These are phyloP conservation scores for Diphyllodes magnificus DNA, from an alignment of 2,113 vertebrate species.

Conservation along the genomic window DNA sequence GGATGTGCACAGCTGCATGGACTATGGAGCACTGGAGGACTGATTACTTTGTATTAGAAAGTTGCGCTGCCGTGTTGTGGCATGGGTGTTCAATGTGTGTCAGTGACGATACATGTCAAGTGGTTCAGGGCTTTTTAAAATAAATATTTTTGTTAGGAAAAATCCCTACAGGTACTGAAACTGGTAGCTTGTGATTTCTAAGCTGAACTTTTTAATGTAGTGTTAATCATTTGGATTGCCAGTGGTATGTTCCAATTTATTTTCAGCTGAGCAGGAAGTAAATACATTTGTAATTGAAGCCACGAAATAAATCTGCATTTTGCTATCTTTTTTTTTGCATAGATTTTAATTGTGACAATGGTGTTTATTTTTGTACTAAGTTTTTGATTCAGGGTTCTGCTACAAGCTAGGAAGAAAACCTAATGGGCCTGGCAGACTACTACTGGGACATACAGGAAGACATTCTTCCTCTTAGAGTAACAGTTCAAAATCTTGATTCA, in stretches of 20 bases:
- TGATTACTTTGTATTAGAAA: background rate
- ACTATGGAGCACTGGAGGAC: background rate
- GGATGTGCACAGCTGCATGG: background rate
- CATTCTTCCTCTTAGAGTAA: background rate
- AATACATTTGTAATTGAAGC: conserved; percentile 5
- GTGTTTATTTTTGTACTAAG: background rate
- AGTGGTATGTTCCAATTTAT: background rate
- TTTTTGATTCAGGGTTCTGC: background rate
- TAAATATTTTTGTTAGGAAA: background rate
- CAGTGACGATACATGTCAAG: background rate
- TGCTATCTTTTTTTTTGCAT: background rate
- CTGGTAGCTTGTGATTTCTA: background rate
- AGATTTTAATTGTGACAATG: background rate
- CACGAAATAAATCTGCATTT: background rate
- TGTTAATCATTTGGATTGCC: background rate
- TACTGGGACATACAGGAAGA: background rate
- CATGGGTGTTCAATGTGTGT: background rate
- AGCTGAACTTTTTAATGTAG: background rate
- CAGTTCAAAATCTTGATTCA: background rate
- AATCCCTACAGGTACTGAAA: background rate
- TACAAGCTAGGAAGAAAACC: background rate
- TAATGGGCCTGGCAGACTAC: background rate
- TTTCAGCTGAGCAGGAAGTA: background rate
- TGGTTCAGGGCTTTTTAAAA: background rate
- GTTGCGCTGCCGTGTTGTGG: background rate